Conservation (phyloP, 2,113 vertebrate species). For the Lasiurus cinereus region DNA sequence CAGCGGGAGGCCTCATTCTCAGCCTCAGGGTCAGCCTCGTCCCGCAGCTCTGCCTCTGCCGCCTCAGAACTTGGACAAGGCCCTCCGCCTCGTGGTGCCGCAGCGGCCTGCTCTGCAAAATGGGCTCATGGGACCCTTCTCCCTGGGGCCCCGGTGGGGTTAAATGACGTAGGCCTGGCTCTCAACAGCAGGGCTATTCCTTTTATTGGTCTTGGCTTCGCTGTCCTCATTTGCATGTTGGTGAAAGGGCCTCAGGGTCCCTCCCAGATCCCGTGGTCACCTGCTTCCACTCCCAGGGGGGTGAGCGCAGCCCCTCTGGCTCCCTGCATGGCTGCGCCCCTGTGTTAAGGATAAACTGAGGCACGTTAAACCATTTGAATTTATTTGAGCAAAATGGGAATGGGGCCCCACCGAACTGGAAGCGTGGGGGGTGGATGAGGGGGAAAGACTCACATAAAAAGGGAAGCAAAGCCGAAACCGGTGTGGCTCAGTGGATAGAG, state of each 20-base stretch:
- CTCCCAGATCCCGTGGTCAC: not conserved
- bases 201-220: not conserved
- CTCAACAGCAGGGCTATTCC: rapidly evolving
- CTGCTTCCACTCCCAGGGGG: not conserved
- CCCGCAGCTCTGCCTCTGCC: not conserved
- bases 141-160: not conserved
- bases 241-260: not conserved
- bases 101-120: not conserved
- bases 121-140: not conserved
- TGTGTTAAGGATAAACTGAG: not conserved
- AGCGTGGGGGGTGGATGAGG: too few relatives aligned
- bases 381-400: not conserved
- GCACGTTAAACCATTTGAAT: not conserved
- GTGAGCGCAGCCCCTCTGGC: rapidly evolving
- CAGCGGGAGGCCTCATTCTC: rapidly evolving
- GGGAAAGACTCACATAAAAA: rapidly evolving
- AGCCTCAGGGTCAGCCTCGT: rapidly evolving
- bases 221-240: not conserved
- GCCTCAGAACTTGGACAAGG: not conserved
- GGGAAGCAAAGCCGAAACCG: rapidly evolving
- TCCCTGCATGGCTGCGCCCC: not conserved
- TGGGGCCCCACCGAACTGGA: rapidly evolving
- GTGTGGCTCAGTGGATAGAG: not conserved
- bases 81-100: not conserved
- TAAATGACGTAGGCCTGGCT: not conserved